Base-by-base conservation (phyloP, 1,140 invertebrate species). In the Cotesia typhae region DNA sequence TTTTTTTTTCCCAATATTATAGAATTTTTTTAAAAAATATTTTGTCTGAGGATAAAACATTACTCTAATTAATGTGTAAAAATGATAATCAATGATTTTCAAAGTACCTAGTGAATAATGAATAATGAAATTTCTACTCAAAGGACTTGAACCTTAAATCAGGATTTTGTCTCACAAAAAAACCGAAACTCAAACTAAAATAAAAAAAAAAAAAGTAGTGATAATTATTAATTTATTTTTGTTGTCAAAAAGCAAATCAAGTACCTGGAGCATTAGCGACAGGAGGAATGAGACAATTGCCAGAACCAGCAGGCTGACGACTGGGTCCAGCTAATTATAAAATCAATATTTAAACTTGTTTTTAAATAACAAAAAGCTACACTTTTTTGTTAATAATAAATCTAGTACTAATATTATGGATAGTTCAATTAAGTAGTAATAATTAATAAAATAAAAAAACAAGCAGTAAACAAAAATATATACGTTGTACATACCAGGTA, bases 401-500 rank as follows among this genome's bases (percentile, higher is more conserved):
- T 57, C 14, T 68, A 57, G 17, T 12, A 37, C 35, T 61, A 35
- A 14, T 12, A 37, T 10, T 4, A 60, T 20, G 9, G 20, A 60
- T 10, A 36, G 20, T 28, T 60, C 6, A 60, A 36, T 7, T 28
- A 28, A 20, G 9, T 35, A 2, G 20, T 10, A 28, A 36, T 35
- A 28, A 60, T 28, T 20, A 60, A 20, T 28, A 9, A 5, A 60
- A 60, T 14, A 71, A 38, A 67, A 61, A 47, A 67, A 63, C 64
- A 52, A 66, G 20, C 53, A 61, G 65, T 66, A 17, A 17, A 17
- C 3, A 60, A 47, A 51, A 12, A 71, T 3, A 60, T 36, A 65
- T 10, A 69, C 0, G 53, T 52, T 59, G 28, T 65, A 81, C 80
- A 61, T 84, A 89, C 89, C 88, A 66, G 88, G 90, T 82, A 91